Evolutionary conservation across 2,888 invertebrate species (phyloP), one percentile per base, ranked within the genome.

Genomic region (Cenopis cana): DNA sequence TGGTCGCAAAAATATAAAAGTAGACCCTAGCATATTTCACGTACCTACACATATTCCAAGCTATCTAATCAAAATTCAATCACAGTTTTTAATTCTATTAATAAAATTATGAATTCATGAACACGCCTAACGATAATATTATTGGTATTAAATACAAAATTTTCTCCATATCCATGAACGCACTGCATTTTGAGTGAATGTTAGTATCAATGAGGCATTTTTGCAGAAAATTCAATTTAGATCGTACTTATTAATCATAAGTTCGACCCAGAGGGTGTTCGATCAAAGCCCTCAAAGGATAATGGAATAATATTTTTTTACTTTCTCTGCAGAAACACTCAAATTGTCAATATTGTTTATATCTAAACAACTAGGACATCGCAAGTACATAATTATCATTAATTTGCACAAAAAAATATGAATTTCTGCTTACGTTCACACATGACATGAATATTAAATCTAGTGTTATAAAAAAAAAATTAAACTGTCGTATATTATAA

Each of bases 91-190:
- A 68, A 69, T 41, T 52, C 55, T 67, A 38, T 36, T 36, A 64
- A 41, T 33, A 33, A 54, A 71, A 67, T 61, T 18, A 60, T 49
- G 49, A 71, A 71, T 49, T 61, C 29, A 60, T 49, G 49, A 71
- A 71, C 55, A 70, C 66, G 36, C 17, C 61, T 61, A 67, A 67
- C 17, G 59, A 41, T 33, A 60, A 36, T 20, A 60, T 55, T 66
- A 70, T 33, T 55, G 46, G 18, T 54, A 18, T 54, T 20, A 59
- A 65, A 52, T 65, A 66, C 49, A 61, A 60, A 61, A 75, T 72
- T 69, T 74, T 72, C 62, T 75, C 77, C 77, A 80, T 79, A 79
- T 77, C 74, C 76, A 72, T 82, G 75, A 74, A 69, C 77, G 78
- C 79, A 81, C 79, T 77, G 78, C 80, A 77, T 73, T 73, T 65